Base-by-base conservation (phyloP, 2,797 vertebrate species). In the Yasuhikotakia modesta region DNA sequence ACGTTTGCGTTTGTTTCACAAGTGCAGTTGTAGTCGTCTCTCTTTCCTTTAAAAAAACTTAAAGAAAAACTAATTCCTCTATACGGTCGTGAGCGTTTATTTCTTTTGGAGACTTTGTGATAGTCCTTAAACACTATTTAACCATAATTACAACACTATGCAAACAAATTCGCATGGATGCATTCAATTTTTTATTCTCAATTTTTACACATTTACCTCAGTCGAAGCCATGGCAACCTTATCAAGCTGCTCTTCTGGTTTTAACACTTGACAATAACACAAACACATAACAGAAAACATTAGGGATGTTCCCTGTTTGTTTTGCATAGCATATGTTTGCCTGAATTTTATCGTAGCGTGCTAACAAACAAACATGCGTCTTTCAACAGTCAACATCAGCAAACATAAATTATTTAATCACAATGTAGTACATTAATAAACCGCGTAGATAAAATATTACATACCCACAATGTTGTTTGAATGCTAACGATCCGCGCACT, bases 141-240 rank as follows among this genome's bases (percentile, higher is more conserved):
- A 13, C 24, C 22, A 67, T 30, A 17, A 46, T 55, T 52, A 75
- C 61, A 46, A 17, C 22, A 75, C 50, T 30, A 35, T 57, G 22
- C 74, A 35, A 48, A 32, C 52, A 76, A 48, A n/a, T n/a, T n/a
- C n/a, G n/a, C n/a, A n/a, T n/a, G n/a, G n/a, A n/a, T n/a, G n/a
- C n/a, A n/a, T n/a, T n/a, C n/a, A n/a, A n/a, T 3, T 24, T 2
- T 39, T 53, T 48, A 0, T 46, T 46, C 21, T 5, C 12, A 19
- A 21, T 32, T 12, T 12, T 35, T 46, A 22, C 7, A 48, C 3
- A 22, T 60, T 61, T 77, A 77, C 75, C 75, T 70, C 39, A 24
- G 55, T 61, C 27, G 27, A 0, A 43, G 75, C 53, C 75, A 77
- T 77, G 57, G 19, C 45, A 39, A 52, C 43, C 43, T 27, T 22